Evolutionary conservation across 2,888 invertebrate genomes (phyloP), one percentile per base, ranked within the genome.

Genomic region (Ischnus inquisitorius): DNA sequence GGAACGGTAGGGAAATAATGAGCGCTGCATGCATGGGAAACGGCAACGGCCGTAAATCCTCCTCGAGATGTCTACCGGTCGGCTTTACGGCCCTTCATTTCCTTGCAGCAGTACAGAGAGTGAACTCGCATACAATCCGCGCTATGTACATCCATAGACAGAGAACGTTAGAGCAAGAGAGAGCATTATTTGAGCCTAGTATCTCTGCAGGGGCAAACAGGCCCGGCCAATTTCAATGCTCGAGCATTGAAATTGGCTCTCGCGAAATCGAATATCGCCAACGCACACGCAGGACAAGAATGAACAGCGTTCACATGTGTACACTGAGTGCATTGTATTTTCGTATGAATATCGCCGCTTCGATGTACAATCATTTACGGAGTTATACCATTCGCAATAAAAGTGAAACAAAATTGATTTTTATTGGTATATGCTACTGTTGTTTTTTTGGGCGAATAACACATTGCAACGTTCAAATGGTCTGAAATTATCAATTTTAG

Each of bases 11-110:
- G 64, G 87, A 88, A 90, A 90, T 89, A 90, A 90, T 87, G 88
- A 88, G 89, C 71, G 67, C 34, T 62, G 85, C 86, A 85, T 80
- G 84, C 84, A 88, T 86, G 87, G 89, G 88, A 88, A 90, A 88
- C 83, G 84, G 79, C 84, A 87, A 89, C 86, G 86, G 82, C 87
- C 84, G 87, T 86, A 88, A 90, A 90, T 88, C 89, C 87, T 83
- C 72, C 83, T 84, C 79, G 72, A 84, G 87, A 87, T 75, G 87
- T 86, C 88, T 86, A 84, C 84, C 83, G 83, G 74, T 84, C 86
- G 86, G 87, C 87, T 89, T 89, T 89, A 90, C 88, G 89, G 88
- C 82, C 88, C 89, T 90, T 89, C 88, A 90, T 90, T 90, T 90
- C 88, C 90, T 88, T 72, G 60, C 67, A 64, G 64, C 54, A 54